Evolutionary conservation across 1,140 invertebrate species (phyloP).

Genomic region (Heterodera schachtii): DNA sequence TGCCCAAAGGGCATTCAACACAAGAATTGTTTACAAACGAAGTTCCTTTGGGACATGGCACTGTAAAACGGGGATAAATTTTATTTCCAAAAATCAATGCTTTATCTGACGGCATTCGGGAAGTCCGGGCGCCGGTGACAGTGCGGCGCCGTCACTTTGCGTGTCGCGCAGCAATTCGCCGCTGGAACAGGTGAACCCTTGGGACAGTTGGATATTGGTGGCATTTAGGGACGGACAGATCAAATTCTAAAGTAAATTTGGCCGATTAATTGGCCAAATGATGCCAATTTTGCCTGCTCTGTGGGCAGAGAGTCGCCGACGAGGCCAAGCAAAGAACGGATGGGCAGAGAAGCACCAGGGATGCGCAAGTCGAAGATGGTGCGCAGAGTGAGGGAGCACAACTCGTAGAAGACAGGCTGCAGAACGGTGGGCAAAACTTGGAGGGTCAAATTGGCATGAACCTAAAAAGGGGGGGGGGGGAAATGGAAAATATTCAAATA

Average conservation of each 20-base stretch:
- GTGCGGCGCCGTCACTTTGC: conserved; percentile 4
- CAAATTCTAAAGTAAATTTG: conserved; percentile 69
- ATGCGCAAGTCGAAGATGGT: conserved; percentile 90
- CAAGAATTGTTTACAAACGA: conserved; percentile 65
- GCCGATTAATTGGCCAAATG: no score
- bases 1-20: conserved; percentile 65
- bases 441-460: conserved; percentile 78
- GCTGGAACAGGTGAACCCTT: conserved; percentile 87
- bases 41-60: conserved; percentile 63
- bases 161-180: conserved; percentile 82
- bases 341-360: conserved; percentile 84
- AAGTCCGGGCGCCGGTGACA: conserved; percentile 68
- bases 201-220: conserved; percentile 78
- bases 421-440: conserved; percentile 82
- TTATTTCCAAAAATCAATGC: neutral
- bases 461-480: conserved; percentile 55
- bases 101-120: conserved; percentile 81
- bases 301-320: conserved; percentile 21
- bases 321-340: conserved; percentile 84
- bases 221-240: conserved; percentile 86
- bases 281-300: neutral
- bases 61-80: conserved; percentile 37
- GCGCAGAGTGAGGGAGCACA: conserved; percentile 87
- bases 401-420: conserved; percentile 86
- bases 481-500: conserved; percentile 29